Conservation (phyloP, 2,888 invertebrate genomes). For the Leptinotarsa haldemani region DNA sequence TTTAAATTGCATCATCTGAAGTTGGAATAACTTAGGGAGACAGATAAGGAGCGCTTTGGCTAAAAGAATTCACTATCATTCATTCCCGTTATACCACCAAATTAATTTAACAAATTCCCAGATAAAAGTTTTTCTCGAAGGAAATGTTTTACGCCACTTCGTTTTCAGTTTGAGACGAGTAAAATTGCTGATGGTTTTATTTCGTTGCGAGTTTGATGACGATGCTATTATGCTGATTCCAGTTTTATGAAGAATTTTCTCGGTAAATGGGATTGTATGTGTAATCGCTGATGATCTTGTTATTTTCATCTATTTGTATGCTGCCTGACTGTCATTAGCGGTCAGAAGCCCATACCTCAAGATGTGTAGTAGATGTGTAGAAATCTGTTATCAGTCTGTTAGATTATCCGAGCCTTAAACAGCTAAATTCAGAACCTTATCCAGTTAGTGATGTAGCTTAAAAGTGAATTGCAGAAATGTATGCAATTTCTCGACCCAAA, state of each 20-base stretch:
- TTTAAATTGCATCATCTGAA: slow-evolving; percentile 59
- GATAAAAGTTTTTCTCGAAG: slow-evolving; percentile 53
- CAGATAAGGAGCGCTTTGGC: slow-evolving; percentile 53
- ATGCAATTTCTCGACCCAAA: no score
- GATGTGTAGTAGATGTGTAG: no score
- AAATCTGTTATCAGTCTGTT: no score
- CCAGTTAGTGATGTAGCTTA: no score
- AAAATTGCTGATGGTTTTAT: slow-evolving; percentile 29
- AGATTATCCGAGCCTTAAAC: no score
- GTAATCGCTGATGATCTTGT: not conserved
- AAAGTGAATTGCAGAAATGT: no score
- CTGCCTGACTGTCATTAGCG: no score
- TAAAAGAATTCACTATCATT: slow-evolving; percentile 55
- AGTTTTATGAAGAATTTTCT: not conserved
- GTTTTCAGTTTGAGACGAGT: slow-evolving; percentile 30
- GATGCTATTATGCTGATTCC: slow-evolving; percentile 27
- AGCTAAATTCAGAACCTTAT: no score
- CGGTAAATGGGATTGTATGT: not conserved
- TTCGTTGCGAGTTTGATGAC: slow-evolving; percentile 26
- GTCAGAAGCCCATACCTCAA: no score
- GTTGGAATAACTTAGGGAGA: slow-evolving; percentile 56
- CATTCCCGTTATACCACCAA: slow-evolving; percentile 53
- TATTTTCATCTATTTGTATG: no score
- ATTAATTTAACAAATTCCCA: slow-evolving; percentile 55
- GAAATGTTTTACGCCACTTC: slow-evolving; percentile 53